These are phyloP conservation scores for Himalopsyche tibetana DNA, from an alignment of 2,888 invertebrate genomes.

Conservation along the genomic window DNA sequence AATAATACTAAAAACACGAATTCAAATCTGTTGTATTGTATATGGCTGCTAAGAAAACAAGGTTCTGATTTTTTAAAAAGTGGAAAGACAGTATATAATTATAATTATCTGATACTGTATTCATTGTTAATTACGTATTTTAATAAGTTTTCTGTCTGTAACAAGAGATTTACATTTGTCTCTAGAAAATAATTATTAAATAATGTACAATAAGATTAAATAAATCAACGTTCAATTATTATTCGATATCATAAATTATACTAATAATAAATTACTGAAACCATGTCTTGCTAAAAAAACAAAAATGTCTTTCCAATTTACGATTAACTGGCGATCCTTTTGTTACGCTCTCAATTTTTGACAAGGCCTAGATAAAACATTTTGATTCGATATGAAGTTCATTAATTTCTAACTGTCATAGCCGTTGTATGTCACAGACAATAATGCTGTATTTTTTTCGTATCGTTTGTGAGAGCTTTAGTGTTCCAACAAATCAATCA, in stretches of 20 bases:
- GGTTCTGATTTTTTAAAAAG: no score
- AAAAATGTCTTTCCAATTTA: slow-evolving; percentile 24
- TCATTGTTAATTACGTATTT: no score
- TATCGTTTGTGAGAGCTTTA: slow-evolving; percentile 57
- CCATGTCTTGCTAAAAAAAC: not conserved
- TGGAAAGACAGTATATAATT: no score
- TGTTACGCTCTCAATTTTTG: slow-evolving; percentile 30
- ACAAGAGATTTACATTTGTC: no score
- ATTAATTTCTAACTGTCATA: slow-evolving; percentile 62
- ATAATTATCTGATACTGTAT: no score
- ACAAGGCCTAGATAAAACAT: slow-evolving; percentile 34
- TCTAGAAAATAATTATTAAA: no score
- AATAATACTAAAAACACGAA: no score
- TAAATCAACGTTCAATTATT: not conserved
- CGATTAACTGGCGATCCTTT: slow-evolving; percentile 19
- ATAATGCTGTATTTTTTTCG: slow-evolving; percentile 58
- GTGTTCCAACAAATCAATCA: slow-evolving; percentile 65
- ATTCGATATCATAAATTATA: not conserved
- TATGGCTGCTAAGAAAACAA: no score
- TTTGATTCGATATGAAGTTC: slow-evolving; percentile 47
- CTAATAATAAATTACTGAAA: slow-evolving; percentile 12
- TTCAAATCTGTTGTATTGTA: no score
- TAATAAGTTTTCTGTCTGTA: no score
- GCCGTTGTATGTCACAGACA: slow-evolving; percentile 56
- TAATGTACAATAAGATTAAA: not conserved